Conservation (phyloP, 1,140 invertebrate genomes). For the Orchesella cincta region DNA sequence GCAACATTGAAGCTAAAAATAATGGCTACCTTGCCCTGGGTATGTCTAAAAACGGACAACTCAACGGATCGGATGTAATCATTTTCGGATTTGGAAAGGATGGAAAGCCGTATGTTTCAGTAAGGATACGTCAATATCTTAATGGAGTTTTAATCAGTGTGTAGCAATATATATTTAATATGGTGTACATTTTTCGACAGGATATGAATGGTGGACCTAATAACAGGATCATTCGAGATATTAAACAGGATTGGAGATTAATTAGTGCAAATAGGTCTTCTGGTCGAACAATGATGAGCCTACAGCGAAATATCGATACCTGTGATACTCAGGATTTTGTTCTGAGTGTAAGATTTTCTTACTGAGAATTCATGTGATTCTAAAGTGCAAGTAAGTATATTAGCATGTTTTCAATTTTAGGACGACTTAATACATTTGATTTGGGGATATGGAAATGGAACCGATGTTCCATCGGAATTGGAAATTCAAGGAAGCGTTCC, state of each 20-base stretch:
- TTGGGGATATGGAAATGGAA: neutral
- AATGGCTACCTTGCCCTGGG: neutral
- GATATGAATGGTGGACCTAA: neutral
- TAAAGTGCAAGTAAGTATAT: no score
- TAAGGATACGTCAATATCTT: neutral
- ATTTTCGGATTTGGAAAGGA: neutral
- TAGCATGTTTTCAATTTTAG: neutral
- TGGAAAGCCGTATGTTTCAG: constrained; percentile 3
- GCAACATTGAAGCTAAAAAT: neutral
- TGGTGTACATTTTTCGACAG: neutral
- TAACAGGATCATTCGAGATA: neutral
- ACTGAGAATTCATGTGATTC: neutral
- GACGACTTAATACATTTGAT: neutral
- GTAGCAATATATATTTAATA: neutral
- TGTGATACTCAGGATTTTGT: neutral
- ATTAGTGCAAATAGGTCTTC: neutral
- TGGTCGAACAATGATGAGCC: neutral
- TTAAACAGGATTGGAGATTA: neutral
- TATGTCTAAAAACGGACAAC: neutral
- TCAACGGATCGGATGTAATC: neutral
- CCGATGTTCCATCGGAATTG: neutral
- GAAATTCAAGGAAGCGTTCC: neutral
- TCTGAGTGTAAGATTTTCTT: neutral
- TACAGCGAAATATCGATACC: neutral
- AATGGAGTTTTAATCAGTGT: neutral